Base-by-base conservation (phyloP, 1,140 invertebrate species). In the Tenebrio molitor region DNA sequence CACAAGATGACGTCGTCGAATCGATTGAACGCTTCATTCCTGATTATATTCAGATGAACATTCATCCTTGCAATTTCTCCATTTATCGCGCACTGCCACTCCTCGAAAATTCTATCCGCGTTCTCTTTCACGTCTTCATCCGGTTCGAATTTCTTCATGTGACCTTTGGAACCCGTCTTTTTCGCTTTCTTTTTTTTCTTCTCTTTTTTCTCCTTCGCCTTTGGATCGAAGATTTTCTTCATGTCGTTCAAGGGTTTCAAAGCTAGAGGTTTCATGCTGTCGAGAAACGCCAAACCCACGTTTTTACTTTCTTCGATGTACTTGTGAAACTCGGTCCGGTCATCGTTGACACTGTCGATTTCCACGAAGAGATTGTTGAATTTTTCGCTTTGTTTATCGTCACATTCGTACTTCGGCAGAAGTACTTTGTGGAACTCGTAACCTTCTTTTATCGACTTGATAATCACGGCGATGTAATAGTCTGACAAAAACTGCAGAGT, bases 401-500 rank as follows among this genome's bases (percentile, higher is more conserved):
- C 15, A 15, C 50, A 58, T 2, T 58, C 12, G 5, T 14, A 14
- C 8, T 33, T 58, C 12, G 21, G 21, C 14, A 58, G 8, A 15
- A 58, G 8, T 25, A 29, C 21, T 14, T 58, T 58, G 25, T 58
- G 50, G 23, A 58, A 58, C 6, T 58, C 71, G 39, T 67, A 63
- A n/a, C 33, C 69, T 33, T 63, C 41, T 21, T 66, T 66, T 19
- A 19, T 10, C 2, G 50, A 58, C 33, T 77, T 77, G 0, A 77
- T 86, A n/a, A 86, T 77, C 80, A 87, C 84, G 0, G 83, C 79
- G 6, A 81, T 81, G 73, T 88, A 89, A 78, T 88, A 89, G 78
- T 88, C 87, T 29, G 86, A 83, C 1, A 89, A 29, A 7, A 86
- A 69, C 78, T 86, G 85, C 41, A 86, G 81, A 1, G 87, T 86